Conservation (phyloP, 1,140 invertebrate genomes). For the Scaptomyza pallida region DNA sequence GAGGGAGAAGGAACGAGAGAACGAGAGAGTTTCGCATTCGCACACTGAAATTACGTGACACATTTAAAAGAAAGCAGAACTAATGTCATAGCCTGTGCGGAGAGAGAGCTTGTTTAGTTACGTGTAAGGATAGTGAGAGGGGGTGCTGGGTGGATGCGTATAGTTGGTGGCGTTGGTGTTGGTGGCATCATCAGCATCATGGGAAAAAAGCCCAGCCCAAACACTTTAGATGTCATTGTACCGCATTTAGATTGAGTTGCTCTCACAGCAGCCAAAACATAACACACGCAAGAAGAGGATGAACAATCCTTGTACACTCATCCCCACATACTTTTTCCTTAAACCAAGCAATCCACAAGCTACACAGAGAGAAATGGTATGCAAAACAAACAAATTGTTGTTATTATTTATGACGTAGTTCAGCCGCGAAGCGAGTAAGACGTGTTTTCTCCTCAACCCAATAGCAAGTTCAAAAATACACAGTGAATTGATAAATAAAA, state of each 20-base stretch:
- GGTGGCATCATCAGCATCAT: constrained; percentile 17
- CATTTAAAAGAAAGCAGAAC: constrained; percentile 80
- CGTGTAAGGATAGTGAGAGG: neutral
- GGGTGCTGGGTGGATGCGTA: neutral
- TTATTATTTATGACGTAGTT: too few relatives aligned
- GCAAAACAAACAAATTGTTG: too few relatives aligned
- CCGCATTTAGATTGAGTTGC: constrained; percentile 82
- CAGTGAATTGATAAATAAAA: too few relatives aligned
- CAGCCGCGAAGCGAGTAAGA: too few relatives aligned
- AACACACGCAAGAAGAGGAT: constrained; percentile 55
- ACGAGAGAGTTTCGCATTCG: neutral
- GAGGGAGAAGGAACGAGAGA: neutral
- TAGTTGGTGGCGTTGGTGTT: constrained; percentile 10
- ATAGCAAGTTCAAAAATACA: too few relatives aligned
- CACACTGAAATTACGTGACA: constrained; percentile 75
- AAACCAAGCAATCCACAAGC: constrained; percentile 6
- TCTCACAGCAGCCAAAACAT: constrained; percentile 79
- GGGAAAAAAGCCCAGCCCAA: constrained; percentile 62
- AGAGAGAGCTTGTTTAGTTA: constrained; percentile 32
- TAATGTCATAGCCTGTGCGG: constrained; percentile 65
- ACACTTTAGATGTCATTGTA: constrained; percentile 82
- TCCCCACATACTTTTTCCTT: constrained; percentile 14
- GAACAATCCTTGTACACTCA: constrained; percentile 21
- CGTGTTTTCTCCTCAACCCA: too few relatives aligned
- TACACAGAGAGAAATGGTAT: neutral